These are phyloP conservation scores for Acanthoscelides obtectus DNA, from an alignment of 2,888 invertebrate species.

Conservation along the genomic window DNA sequence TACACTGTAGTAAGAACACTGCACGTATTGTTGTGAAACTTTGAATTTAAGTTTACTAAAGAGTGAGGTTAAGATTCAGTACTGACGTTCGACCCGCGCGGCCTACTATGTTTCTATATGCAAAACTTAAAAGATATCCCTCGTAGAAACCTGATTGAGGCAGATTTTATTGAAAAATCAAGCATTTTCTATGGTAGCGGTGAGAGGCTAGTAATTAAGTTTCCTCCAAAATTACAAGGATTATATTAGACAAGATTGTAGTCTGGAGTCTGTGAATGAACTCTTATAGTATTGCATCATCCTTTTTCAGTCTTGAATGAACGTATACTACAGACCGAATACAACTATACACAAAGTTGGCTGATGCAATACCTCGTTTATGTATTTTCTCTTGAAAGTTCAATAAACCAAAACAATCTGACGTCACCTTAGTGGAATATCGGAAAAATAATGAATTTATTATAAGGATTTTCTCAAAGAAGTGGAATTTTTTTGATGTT, in stretches of 20 bases:
- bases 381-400: conserved; percentile 2
- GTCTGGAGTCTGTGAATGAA: too few species aligned
- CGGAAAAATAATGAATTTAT: neutral
- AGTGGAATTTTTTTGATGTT: neutral
- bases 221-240: too few species aligned
- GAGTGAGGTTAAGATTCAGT: too few species aligned
- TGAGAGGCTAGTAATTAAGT: neutral
- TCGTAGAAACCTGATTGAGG: too few species aligned
- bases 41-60: too few species aligned
- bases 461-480: neutral
- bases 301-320: conserved; percentile 5
- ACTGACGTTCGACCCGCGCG: too few species aligned
- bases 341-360: conserved; percentile 7
- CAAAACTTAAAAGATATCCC: too few species aligned
- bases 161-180: too few species aligned
- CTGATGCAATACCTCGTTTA: conserved; percentile 13
- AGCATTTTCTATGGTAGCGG: neutral
- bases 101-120: too few species aligned
- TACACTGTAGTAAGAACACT: too few species aligned
- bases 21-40: too few species aligned
- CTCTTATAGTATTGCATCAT: conserved; percentile 8
- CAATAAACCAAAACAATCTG: conserved; percentile 3
- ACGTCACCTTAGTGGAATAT: neutral
- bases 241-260: too few species aligned
- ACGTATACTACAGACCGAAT: conserved; percentile 2